These are phyloP conservation scores for Notiomystis cincta DNA, from an alignment of 2,113 vertebrate genomes.

Conservation along the genomic window DNA sequence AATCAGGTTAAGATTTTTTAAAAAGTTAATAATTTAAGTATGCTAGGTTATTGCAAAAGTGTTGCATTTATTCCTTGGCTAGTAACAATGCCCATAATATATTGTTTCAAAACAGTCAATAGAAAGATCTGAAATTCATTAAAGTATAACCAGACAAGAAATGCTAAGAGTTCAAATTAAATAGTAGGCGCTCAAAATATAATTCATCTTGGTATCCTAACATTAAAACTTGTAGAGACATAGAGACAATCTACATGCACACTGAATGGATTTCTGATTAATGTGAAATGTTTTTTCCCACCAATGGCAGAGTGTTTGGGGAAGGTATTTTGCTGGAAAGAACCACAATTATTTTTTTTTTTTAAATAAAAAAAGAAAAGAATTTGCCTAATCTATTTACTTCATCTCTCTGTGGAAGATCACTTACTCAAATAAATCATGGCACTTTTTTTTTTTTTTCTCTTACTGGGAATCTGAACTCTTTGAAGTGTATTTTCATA, in stretches of 20 bases:
- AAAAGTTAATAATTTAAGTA: not conserved
- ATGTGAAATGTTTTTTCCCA: not conserved
- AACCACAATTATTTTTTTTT: not conserved
- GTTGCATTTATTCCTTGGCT: not conserved
- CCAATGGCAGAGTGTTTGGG: not conserved
- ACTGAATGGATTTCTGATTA: not conserved
- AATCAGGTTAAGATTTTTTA: not conserved
- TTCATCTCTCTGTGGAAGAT: not conserved
- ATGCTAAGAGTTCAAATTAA: not conserved
- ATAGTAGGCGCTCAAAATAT: not conserved
- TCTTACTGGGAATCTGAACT: not conserved
- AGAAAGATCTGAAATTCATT: not conserved
- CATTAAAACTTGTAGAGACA: not conserved
- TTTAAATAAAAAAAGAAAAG: not conserved
- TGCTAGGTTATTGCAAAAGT: not conserved
- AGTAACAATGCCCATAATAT: not conserved
- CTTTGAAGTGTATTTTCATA: not conserved
- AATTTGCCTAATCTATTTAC: not conserved
- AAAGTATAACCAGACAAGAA: not conserved
- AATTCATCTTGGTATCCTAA: not conserved
- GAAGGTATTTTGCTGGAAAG: not conserved
- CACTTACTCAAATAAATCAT: not conserved
- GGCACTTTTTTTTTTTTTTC: not conserved
- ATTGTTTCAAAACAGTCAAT: not conserved
- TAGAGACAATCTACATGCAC: not conserved